phyloP scores from a whole-genome alignment of 2,888 invertebrate species.

The Listrodromus nycthemerus region DNA sequence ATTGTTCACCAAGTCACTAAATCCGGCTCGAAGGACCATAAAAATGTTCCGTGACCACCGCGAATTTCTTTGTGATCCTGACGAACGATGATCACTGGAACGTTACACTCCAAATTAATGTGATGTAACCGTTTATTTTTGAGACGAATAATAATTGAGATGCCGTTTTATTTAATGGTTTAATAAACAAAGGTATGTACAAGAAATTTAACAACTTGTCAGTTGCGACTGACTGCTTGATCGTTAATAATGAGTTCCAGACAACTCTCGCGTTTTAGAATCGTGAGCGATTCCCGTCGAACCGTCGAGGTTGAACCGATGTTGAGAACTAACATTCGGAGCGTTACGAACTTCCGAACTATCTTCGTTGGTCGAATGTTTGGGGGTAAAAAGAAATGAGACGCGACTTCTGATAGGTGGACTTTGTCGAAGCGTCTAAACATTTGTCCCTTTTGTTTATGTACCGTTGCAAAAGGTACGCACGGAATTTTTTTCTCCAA shows the following conservation, averaged over 20 bases:
- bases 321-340: background rate
- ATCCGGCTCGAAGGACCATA: constrained; percentile 24
- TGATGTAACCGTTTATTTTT: constrained; percentile 10
- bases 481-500: background rate
- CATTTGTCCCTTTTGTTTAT: too few species aligned
- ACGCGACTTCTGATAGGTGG: background rate
- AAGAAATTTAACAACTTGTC: background rate
- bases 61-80: too few species aligned
- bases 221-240: background rate
- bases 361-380: background rate
- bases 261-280: background rate
- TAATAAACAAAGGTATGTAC: background rate
- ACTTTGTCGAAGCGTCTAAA: background rate
- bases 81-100: background rate
- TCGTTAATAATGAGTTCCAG: background rate
- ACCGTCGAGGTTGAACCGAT: background rate
- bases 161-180: background rate
- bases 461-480: constrained; percentile 1
- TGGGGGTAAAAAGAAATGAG: background rate
- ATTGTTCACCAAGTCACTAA: background rate
- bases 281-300: background rate
- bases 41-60: background rate
- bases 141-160: background rate
- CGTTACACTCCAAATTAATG: background rate
- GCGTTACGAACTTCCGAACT: background rate